Evolutionary conservation across 1,140 invertebrate species (phyloP), one percentile per base, ranked within the genome.

Genomic region (Archivesica marissinica): DNA sequence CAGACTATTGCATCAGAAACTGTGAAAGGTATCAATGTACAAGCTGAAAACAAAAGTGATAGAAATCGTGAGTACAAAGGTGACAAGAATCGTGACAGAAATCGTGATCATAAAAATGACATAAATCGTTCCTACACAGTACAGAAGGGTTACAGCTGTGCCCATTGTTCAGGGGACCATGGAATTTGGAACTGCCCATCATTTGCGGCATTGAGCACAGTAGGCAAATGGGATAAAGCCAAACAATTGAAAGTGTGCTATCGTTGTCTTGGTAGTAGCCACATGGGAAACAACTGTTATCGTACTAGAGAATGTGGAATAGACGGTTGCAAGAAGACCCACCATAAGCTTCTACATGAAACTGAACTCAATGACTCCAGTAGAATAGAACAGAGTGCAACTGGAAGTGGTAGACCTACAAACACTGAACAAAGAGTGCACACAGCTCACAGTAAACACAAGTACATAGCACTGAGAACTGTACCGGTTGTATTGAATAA

Each of bases 401-500:
- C 38, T 17, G 23, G 17, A 54, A 30, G 38, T 41, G 0, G 15
- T 6, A n/a, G 47, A 9, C 75, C n/a, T n/a, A n/a, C n/a, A n/a
- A n/a, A n/a, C n/a, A n/a, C n/a, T n/a, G n/a, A n/a, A n/a, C n/a
- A n/a, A n/a, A n/a, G n/a, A n/a, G n/a, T n/a, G n/a, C n/a, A n/a
- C n/a, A n/a, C n/a, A n/a, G n/a, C n/a, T n/a, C n/a, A n/a, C n/a
- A n/a, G n/a, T n/a, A n/a, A n/a, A n/a, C n/a, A n/a, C n/a, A n/a
- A n/a, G n/a, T n/a, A 30, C 25, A 54, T 79, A 0, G 54, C 64
- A 28, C 39, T 87, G n/a, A 59, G 68, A 85, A 87, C 83, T 20
- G 59, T 85, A 11, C 83, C 86, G 39, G 86, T 88, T 35, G 64
- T 88, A 1, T 13, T 88, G 0, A n/a, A n/a, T n/a, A n/a, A n/a